Evolutionary conservation across 2,113 vertebrate genomes (phyloP).

Genomic region (Talpa occidentalis): DNA sequence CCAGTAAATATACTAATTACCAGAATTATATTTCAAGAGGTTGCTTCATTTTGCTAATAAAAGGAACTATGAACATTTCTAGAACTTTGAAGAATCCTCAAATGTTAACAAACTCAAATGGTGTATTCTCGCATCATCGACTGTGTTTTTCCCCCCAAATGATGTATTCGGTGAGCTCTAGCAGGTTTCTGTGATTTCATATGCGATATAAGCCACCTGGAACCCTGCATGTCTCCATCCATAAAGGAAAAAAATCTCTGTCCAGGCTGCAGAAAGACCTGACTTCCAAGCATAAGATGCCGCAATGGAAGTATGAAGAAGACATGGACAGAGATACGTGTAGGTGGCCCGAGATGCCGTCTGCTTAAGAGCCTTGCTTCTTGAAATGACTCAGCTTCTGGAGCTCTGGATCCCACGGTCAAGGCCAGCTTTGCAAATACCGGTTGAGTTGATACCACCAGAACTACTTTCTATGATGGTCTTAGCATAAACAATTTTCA

Average conservation of each 20-base stretch:
- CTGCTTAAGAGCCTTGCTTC: neutral
- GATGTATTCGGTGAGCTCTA: neutral
- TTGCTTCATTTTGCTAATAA: conserved; percentile 58
- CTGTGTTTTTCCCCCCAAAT: neutral
- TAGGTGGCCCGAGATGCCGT: neutral
- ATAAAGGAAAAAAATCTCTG: neutral
- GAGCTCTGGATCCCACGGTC: neutral
- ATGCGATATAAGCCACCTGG: neutral
- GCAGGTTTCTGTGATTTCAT: neutral
- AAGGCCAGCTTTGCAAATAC: neutral
- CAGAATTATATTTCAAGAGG: conserved; percentile 18
- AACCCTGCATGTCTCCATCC: neutral
- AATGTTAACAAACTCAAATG: conserved; percentile 23
- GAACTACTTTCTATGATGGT: neutral
- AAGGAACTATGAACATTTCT: conserved; percentile 47
- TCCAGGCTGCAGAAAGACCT: neutral
- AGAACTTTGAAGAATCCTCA: conserved; percentile 31
- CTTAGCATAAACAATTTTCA: neutral
- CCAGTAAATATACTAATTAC: conserved; percentile 48
- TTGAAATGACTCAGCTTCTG: neutral
- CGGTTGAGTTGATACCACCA: neutral
- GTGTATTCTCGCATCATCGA: neutral
- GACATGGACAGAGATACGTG: neutral
- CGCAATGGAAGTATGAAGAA: neutral
- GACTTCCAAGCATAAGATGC: neutral